Evolutionary conservation across 2,113 vertebrate species (phyloP).

Genomic region (Engraulis encrasicolus): DNA sequence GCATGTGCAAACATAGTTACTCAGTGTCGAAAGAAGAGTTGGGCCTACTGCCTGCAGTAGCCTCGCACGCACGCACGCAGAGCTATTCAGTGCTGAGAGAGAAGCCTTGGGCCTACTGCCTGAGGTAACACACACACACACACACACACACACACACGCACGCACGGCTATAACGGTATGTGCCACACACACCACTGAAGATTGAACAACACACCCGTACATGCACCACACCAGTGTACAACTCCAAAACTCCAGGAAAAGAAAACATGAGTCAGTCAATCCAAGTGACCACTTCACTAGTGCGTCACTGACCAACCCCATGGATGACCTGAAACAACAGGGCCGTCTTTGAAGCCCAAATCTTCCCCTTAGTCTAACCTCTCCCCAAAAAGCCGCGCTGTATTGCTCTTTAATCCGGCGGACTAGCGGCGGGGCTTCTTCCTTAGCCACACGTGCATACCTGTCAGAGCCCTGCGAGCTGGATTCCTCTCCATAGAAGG

Average conservation of each 20-base stretch:
- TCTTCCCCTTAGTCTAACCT: not conserved
- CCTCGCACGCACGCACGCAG: too few relatives aligned
- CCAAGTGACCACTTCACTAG: not conserved
- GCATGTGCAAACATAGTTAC: not conserved
- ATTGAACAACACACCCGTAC: conserved; percentile 19
- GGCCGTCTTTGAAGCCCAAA: not conserved
- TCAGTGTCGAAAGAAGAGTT: too few relatives aligned
- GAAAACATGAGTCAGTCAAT: not conserved
- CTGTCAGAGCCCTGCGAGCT: conserved; percentile 83
- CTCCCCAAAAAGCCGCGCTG: not conserved
- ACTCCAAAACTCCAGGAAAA: not conserved
- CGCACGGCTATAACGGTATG: too few relatives aligned
- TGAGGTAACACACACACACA: too few relatives aligned
- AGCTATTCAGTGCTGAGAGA: too few relatives aligned
- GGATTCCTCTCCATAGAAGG: conserved; percentile 88
- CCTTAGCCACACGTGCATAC: conserved; percentile 69
- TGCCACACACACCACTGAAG: too few relatives aligned
- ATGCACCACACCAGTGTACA: not conserved
- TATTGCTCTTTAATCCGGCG: conserved; percentile 1
- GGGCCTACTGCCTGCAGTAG: too few relatives aligned
- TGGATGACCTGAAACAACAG: not conserved
- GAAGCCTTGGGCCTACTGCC: too few relatives aligned
- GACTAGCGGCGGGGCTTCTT: not conserved
- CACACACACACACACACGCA: not conserved
- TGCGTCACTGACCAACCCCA: not conserved